Evolutionary conservation across 1,140 invertebrate genomes (phyloP), one percentile per base, ranked within the genome.

Genomic region (Brachionus rotundiformis): DNA sequence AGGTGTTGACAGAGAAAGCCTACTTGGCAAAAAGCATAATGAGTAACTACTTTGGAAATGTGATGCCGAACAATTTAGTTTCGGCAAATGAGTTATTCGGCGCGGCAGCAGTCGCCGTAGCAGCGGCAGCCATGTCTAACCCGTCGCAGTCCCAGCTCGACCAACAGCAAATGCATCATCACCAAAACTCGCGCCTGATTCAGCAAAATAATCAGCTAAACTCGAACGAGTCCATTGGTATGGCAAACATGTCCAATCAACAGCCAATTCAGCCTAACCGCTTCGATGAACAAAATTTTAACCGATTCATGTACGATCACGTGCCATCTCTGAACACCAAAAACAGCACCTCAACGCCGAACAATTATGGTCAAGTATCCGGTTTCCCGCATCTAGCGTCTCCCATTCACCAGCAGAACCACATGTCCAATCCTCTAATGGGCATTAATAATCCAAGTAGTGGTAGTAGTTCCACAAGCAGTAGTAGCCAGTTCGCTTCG

Each of bases 41-140:
- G 76, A 79, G 47, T 10, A 63, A 33, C 59, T 79, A 79, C 36
- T 79, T 79, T 63, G 76, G 76, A 59, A 79, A 79, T 59, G 76
- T 79, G 16, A 79, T 79, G 73, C 39, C 73, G 49, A 77, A 59
- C 49, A 77, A 77, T 31, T 33, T 77, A 31, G 73, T 77, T 16
- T 77, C 73, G 76, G 76, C 68, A 4, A 79, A 79, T 41, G 76
- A 79, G 10, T 33, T 79, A 31, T 79, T 79, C 11, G 76, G 76
- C 44, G 76, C 76, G 7, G 76, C 76, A 10, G 76, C 76, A 79
- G 76, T 41, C 1, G 76, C 76, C n/a, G 76, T 63, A 3, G 76
- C 76, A 8, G 44, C 76, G 16, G 44, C 76, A 6, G 76, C 76
- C 25, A 79, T 79, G 31, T 77, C 73, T 13, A 54, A 29, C n/a